Evolutionary conservation across 2,113 vertebrate species (phyloP).

Genomic region (Bothrops jararaca): DNA sequence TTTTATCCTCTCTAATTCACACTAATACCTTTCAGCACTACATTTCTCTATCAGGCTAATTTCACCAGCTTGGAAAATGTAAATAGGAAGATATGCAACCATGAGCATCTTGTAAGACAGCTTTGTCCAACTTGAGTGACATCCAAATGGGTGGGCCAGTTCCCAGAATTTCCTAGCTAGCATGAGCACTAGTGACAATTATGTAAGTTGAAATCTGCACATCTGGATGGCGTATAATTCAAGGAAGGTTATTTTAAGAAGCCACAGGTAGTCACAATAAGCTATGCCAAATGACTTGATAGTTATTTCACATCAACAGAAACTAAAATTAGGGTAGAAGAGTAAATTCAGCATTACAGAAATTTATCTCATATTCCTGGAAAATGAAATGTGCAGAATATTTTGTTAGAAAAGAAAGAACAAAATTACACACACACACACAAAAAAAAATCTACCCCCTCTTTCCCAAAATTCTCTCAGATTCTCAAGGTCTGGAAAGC

Average conservation of each 20-base stretch:
- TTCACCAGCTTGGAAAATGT: not conserved
- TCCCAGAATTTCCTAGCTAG: not conserved
- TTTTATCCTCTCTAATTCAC: not conserved
- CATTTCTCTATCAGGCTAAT: not conserved
- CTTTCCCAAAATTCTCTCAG: not conserved
- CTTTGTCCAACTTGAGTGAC: not conserved
- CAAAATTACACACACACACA: not conserved
- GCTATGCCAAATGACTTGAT: constrained; percentile 33
- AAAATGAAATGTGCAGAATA: constrained; percentile 5
- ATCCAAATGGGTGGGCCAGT: not conserved
- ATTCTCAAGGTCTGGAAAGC: constrained; percentile 6
- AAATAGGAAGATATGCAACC: not conserved
- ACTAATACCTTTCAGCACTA: not conserved
- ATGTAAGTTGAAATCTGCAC: not conserved
- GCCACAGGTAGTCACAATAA: constrained; percentile 34
- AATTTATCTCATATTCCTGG: not conserved
- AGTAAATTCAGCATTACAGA: constrained; percentile 8
- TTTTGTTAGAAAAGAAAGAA: not conserved
- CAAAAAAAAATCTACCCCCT: not conserved
- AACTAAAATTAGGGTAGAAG: constrained; percentile 39
- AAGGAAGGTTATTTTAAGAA: not conserved
- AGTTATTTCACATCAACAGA: constrained; percentile 38
- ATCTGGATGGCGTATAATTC: not conserved
- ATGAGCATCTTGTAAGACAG: constrained; percentile 10
- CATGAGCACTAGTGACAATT: not conserved